Evolutionary conservation across 2,797 vertebrate species (phyloP).

Genomic region (Peromyscus aztecus): DNA sequence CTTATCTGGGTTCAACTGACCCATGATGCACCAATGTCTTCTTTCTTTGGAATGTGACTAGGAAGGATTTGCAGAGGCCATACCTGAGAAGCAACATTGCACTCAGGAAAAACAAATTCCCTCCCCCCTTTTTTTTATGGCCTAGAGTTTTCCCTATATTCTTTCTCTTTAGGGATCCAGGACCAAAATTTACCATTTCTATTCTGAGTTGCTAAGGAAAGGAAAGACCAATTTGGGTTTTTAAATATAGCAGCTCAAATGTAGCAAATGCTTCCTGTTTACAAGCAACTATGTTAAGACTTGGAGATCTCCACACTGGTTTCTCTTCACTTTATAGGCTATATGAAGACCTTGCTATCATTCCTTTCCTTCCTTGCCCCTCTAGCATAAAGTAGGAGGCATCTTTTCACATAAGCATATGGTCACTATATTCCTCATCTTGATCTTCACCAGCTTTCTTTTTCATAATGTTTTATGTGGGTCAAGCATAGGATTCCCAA

Average conservation of each 20-base stretch:
- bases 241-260: not conserved
- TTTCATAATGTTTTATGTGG: not conserved
- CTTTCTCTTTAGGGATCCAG: not conserved
- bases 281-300: not conserved
- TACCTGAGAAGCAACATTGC: not conserved
- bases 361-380: not conserved
- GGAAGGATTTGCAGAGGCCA: slow-evolving; percentile 59
- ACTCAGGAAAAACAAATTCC: not conserved
- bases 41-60: not conserved
- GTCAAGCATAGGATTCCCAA: not conserved
- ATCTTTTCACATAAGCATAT: not conserved
- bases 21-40: not conserved
- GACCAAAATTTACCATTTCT: not conserved
- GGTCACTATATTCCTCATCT: not conserved
- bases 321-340: not conserved
- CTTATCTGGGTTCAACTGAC: not conserved
- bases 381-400: not conserved
- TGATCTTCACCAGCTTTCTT: not conserved
- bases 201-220: not conserved
- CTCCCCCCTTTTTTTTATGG: not conserved
- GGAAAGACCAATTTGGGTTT: not conserved
- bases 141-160: slow-evolving; percentile 13
- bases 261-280: not conserved
- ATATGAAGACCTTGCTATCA: not conserved
- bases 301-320: not conserved